Evolutionary conservation across 2,888 invertebrate genomes (phyloP), one percentile per base, ranked within the genome.

Genomic region (Lithophane socia): DNA sequence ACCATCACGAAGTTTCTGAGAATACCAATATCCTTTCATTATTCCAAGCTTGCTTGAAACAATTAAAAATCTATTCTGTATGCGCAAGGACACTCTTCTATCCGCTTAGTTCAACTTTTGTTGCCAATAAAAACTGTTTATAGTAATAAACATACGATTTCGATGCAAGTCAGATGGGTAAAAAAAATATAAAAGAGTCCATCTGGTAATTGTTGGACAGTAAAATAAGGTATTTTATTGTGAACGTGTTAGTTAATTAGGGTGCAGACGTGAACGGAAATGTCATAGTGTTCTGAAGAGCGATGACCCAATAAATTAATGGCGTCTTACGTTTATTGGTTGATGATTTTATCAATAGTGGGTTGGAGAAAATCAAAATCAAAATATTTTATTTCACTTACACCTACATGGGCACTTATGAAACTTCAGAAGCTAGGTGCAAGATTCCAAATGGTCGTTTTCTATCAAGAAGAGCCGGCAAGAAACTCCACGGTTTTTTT

Each of bases 51-150:
- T 87, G 86, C 77, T 86, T 84, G 81, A 82, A 92, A 93, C 94
- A 95, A 96, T 96, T 96, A 96, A 96, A 95, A 95, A 92, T 91
- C 93, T 93, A 91, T 91, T 96, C 90, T 84, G 94, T 95, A 96
- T 95, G 94, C 95, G 89, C 84, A 80, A 80, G 81, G 89, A 85
- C 84, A 84, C 91, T 79, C 89, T 81, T 83, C 92, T 93, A 93
- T 93, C 93, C 93, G 93, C 88, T 92, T 92, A 91, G 89, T 91
- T 90, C 91, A 91, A 89, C 91, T 92, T 93, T 93, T 93, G 94
- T 94, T 92, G 93, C 91, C 91, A 94, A 94, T 95, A 94, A 95
- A 95, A 94, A 92, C 87, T 88, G 89, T 94, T 94, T 94, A 92
- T 93, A 88, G 83, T 89, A 88, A 91, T 91, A 93, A 93, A 92